Evolutionary conservation across 2,113 vertebrate genomes (phyloP).

Genomic region (Anser brachyrhynchus): DNA sequence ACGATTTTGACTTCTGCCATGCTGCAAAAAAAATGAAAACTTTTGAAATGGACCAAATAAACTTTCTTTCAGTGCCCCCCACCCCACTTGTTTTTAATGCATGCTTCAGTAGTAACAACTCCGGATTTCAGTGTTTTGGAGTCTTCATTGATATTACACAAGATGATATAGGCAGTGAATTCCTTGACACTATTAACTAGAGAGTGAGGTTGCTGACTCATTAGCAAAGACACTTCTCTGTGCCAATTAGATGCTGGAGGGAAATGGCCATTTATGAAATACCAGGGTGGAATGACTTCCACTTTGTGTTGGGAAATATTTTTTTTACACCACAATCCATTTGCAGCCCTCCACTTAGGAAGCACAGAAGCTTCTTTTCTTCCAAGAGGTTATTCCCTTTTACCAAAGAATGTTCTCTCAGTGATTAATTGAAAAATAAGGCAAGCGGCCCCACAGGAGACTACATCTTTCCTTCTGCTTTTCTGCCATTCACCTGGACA

Average conservation of each 20-base stretch:
- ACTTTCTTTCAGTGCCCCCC: neutral
- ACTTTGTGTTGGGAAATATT: neutral
- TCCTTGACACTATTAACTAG: neutral
- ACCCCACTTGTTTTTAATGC: neutral
- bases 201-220: neutral
- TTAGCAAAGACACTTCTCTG: neutral
- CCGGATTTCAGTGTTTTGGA: neutral
- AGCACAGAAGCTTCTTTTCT: neutral
- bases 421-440: neutral
- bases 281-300: neutral
- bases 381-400: neutral
- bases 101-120: neutral
- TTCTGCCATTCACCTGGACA: neutral
- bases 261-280: neutral
- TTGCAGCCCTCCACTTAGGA: neutral
- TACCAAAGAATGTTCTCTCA: neutral
- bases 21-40: neutral
- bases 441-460: neutral
- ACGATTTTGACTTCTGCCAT: rapidly evolving
- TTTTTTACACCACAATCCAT: neutral
- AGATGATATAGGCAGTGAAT: neutral
- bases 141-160: neutral
- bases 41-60: neutral
- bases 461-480: neutral
- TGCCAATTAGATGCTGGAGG: neutral